A percentile compares a stretch with the other conserved stretches of the same genome.
These are phyloP conservation scores for Ciconia maguari DNA, from an alignment of 2,113 vertebrate species.

Conservation along the genomic window DNA sequence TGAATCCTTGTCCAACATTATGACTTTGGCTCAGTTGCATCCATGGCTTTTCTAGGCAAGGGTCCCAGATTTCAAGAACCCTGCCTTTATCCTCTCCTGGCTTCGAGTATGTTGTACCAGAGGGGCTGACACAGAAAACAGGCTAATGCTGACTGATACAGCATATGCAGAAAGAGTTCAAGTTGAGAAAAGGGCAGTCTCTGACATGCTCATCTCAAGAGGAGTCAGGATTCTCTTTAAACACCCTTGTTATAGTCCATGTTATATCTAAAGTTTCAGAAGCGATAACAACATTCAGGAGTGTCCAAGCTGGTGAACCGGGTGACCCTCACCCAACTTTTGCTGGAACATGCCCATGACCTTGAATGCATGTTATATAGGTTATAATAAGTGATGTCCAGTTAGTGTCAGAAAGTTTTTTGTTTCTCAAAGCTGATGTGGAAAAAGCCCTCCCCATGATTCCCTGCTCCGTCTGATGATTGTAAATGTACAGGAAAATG, in stretches of 20 bases:
- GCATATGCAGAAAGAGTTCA: not conserved
- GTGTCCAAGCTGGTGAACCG: not conserved
- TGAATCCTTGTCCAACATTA: slow-evolving; percentile 5
- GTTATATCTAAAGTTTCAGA: not conserved
- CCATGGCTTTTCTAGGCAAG: slow-evolving; percentile 42
- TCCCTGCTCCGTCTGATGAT: not conserved
- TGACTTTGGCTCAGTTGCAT: slow-evolving; percentile 20
- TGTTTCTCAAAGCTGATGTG: not conserved
- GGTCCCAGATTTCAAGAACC: slow-evolving; percentile 46
- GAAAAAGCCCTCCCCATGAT: not conserved
- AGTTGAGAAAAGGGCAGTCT: not conserved
- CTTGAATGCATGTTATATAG: not conserved
- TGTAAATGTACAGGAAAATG: not conserved
- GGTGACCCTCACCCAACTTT: not conserved
- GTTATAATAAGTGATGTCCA: not conserved
- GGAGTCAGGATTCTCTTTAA: not conserved
- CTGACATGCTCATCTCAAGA: not conserved
- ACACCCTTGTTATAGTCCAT: not conserved
- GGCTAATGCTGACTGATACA: not conserved
- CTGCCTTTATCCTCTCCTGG: slow-evolving; percentile 15
- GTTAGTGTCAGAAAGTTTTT: not conserved
- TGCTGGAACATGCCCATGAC: not conserved
- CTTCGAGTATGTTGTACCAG: not conserved
- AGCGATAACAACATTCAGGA: not conserved
- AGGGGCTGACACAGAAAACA: not conserved